Base-by-base conservation (phyloP, 2,113 vertebrate genomes). In the Tamias sibiricus region DNA sequence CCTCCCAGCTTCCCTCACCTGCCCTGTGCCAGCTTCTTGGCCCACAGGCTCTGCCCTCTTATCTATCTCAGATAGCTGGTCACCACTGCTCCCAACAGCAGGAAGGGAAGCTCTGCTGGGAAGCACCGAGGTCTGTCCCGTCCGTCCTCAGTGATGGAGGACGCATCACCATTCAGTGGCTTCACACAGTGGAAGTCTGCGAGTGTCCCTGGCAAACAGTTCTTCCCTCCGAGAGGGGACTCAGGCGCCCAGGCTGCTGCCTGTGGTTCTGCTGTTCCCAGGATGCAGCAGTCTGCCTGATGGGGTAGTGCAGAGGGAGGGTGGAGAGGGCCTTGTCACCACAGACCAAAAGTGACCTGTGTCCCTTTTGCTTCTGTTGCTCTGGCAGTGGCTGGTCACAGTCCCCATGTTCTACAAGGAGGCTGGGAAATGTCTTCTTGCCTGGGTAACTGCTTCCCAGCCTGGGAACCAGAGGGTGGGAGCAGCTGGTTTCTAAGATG, bases 81-180 rank as follows among this genome's bases (percentile, higher is more conserved):
- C 8, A 14, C 17, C 20, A 57, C 54, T 68, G 28, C 47, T n/a
- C 0, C 2, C 6, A 32, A 59, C 14, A 20, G 28, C 6, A 26
- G 82, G 47, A 52, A 42, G 72, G n/a, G 47, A 74, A 35, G 28
- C 20, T 42, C 16, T 8, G 1, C 30, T 0, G 5, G 16, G 6
- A 10, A 6, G 52, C 30, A 4, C 52, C 52, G 52, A 14, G 52
- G 57, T 17, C 69, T 37, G 30, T 26, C 4, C 3, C 4, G 24
- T 20, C 52, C 0, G 49, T 26, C 2, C 37, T 57, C 30, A 17
- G 16, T 8, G 1, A 0, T 40, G 32, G 17, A n/a, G 14, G 22
- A 12, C 13, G 9, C 64, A 37, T 44, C 75, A 54, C 7, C 47
- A 22, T 40, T 44, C 1, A 4, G 10, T 64, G 77, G 19, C 76